Base-by-base conservation (phyloP, 1,140 invertebrate species). In the Drosophila aff. region DNA sequence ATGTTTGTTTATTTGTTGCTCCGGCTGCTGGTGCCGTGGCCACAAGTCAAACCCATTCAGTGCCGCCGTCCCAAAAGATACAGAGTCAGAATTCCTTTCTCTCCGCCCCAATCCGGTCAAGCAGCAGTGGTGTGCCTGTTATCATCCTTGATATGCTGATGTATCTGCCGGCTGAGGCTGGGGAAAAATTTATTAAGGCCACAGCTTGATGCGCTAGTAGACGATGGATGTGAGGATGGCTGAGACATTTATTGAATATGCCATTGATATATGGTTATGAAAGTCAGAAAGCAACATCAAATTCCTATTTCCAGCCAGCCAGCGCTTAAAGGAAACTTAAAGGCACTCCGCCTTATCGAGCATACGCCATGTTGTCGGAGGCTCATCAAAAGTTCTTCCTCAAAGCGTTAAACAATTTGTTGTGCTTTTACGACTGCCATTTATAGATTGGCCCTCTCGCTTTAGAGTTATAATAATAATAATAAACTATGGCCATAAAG, bases 1-100 rank as follows among this genome's bases (percentile, higher is more conserved):
- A 83, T 84, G 81, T 87, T 90, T 89, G 84, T 87, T 87, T 87
- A 87, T 87, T 90, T 84, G 80, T 73, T 60, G 43, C 46, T 79
- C 38, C 21, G 26, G 52, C 71, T 76, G 68, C 44, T 49, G 52
- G 55, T 77, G 61, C 44, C 44, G 36, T 52, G 52, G 79, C 61
- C 80, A 73, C 61, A 86, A 82, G 83, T 89, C 84, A 82, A 81
- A 85, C 75, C 68, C 61, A 63, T 55, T 40, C 49, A 36, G 28
- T 55, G 61, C 18, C 57, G 66, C 13, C 33, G 52, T 79, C 69
- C 79, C 69, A 65, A 60, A 68, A 74, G 83, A 74, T 68, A 87
- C 76, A 62, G 63, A 57, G 43, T 52, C 76, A 59, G 71, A 52
- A 58, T 61, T 79, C 49, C 50, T 62, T 55, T 53, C 38, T 36